Evolutionary conservation across 2,888 invertebrate genomes (phyloP), one percentile per base, ranked within the genome.

Genomic region (Pegoplata infirma): DNA sequence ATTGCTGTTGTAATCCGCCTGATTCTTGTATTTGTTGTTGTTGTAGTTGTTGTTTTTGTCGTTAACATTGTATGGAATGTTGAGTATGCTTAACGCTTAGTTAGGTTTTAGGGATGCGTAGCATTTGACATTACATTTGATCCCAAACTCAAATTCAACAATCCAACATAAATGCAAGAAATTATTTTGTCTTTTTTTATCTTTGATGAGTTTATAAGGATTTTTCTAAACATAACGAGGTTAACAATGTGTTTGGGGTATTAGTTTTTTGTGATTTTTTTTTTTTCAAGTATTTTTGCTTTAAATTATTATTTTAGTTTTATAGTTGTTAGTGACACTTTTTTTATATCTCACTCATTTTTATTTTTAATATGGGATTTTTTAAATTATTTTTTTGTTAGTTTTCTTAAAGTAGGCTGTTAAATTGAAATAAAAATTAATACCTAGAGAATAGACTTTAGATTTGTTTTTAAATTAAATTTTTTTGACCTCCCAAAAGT

Each of bases 21-120:
- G 36, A 49, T 47, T 32, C 10, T 12, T 21, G 44, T n/a, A 21
- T 55, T 2, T 21, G 10, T 61, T 71, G 58, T 46, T 36, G 32
- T 55, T 44, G 51, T 12, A 28, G 55, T 56, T 23, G 46, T 17
- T 44, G 4, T 7, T 49, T 16, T 19, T 59, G 53, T 36, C 23
- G 21, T 47, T 77, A 56, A 53, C 49, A 68, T 72, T 63, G 76
- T 44, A 82, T 81, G 82, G 72, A 78, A 82, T 79, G 79, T 75
- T 64, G 74, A 78, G 71, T 78, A 47, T 61, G 67, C 71, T 80
- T 76, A 79, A 78, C 76, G 81, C 81, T 81, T 80, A 74, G 81
- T 81, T 81, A 78, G 71, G 56, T 79, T 72, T 81, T 74, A 56
- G 77, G 79, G 75, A 79, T 79, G 75, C 75, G 71, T 79, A 72